These are phyloP conservation scores for Seladonia tumulorum DNA, from an alignment of 2,888 invertebrate species.

Conservation along the genomic window DNA sequence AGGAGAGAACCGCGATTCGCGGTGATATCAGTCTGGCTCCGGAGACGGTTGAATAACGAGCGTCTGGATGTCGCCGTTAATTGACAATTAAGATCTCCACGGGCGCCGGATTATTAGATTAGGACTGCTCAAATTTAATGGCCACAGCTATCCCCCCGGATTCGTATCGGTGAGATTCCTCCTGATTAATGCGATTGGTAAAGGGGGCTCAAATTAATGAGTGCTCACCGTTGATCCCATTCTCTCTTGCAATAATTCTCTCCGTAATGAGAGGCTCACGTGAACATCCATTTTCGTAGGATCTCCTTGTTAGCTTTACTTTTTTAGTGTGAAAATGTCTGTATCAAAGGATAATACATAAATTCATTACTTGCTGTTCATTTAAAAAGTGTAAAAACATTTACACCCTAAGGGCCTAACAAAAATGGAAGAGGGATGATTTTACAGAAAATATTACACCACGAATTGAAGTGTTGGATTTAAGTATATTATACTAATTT, in stretches of 20 bases:
- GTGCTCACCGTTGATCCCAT: not conserved
- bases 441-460: too few species aligned
- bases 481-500: too few species aligned
- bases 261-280: not conserved
- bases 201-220: not conserved
- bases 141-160: not conserved
- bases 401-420: too few species aligned
- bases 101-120: not conserved
- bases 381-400: too few species aligned
- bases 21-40: constrained; percentile 9
- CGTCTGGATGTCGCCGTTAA: not conserved
- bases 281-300: not conserved
- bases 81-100: constrained; percentile 8
- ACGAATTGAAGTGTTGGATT: too few species aligned
- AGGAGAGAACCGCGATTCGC: constrained; percentile 20
- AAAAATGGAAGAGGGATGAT: too few species aligned
- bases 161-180: not conserved
- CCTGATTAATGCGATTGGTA: not conserved
- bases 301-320: not conserved
- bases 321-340: not conserved
- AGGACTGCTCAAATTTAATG: not conserved
- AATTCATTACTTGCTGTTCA: too few species aligned
- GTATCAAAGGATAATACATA: too few species aligned
- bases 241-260: not conserved
- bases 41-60: not conserved